phyloP scores from a whole-genome alignment of 1,140 invertebrate species.

The Mactra quadrangularis region DNA sequence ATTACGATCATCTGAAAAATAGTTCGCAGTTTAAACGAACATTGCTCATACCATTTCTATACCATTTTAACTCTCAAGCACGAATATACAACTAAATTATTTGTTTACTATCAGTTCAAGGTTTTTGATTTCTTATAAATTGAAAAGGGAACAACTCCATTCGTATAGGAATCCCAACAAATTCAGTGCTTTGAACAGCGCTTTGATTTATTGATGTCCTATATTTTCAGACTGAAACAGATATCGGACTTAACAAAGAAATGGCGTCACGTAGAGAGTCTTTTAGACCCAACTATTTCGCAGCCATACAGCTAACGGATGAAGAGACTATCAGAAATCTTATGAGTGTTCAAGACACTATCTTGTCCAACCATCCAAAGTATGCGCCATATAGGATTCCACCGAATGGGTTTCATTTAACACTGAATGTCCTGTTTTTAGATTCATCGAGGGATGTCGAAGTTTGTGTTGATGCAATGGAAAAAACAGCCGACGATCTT shows the following conservation, averaged over 20 bases:
- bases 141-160: too few species aligned
- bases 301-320: slow-evolving; percentile 80
- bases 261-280: slow-evolving; percentile 72
- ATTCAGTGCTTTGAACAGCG: too few species aligned
- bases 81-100: too few species aligned
- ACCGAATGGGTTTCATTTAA: slow-evolving; percentile 58
- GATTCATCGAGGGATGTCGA: slow-evolving; percentile 77
- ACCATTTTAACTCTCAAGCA: too few species aligned
- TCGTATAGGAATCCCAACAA: too few species aligned
- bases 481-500: slow-evolving; percentile 73
- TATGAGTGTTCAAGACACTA: slow-evolving; percentile 51
- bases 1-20: too few species aligned
- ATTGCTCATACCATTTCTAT: too few species aligned
- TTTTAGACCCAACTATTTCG: slow-evolving; percentile 83
- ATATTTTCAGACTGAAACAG: background rate
- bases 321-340: slow-evolving; percentile 49
- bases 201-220: too few species aligned
- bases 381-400: slow-evolving; percentile 64
- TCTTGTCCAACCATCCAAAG: slow-evolving; percentile 56
- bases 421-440: slow-evolving; percentile 77
- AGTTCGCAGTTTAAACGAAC: too few species aligned
- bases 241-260: slow-evolving; percentile 8
- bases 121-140: too few species aligned
- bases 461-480: slow-evolving; percentile 72
- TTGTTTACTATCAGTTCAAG: too few species aligned